Evolutionary conservation across 1,140 invertebrate species (phyloP), one percentile per base, ranked within the genome.

Genomic region (Tetraneura akinire): DNA sequence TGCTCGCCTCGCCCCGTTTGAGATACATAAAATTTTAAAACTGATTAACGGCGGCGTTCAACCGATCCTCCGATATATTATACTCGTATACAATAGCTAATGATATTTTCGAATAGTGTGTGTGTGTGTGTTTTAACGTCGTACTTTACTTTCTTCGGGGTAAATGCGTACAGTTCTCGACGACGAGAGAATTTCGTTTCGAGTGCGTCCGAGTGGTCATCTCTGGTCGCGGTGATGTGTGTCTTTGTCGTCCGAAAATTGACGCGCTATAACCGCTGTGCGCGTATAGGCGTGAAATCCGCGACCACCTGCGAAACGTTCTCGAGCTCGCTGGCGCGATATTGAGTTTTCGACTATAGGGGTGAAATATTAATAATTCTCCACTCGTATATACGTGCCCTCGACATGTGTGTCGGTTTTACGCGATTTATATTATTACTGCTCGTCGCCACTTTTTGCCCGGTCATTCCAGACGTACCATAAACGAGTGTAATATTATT

Each of bases 281-380:
- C 14, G 11, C 14, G 64, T 26, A 29, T 55, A 23, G 51, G 51
- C 53, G 29, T 42, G 32, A 55, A 57, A 76, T 23, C n/a, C 3
- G 29, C 21, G n/a, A 57, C 74, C 74, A 78, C 74, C 74, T 78
- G 74, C 55, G 55, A 78, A 78, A 78, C 26, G 32, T 76, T 78
- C 62, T 29, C 37, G 37, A 10, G 74, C 29, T 62, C 62, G 29
- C 16, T 9, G 10, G 21, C 71, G 18, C 49, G n/a, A 55, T 42
- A 53, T 21, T 5, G 21, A n/a, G 26, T 29, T 62, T 23, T 62
- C 8, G 60, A 14, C 21, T 21, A 71, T 21, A 45, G 74, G 74
- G 74, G 74, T 62, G 55, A 78, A 78, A 62, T 45, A 78, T 78
- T 78, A 78, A 62, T 62, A n/a, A n/a, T n/a, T n/a, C n/a, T 78